These are phyloP conservation scores for Dermatemys mawii DNA, from an alignment of 2,113 vertebrate genomes.

Conservation along the genomic window DNA sequence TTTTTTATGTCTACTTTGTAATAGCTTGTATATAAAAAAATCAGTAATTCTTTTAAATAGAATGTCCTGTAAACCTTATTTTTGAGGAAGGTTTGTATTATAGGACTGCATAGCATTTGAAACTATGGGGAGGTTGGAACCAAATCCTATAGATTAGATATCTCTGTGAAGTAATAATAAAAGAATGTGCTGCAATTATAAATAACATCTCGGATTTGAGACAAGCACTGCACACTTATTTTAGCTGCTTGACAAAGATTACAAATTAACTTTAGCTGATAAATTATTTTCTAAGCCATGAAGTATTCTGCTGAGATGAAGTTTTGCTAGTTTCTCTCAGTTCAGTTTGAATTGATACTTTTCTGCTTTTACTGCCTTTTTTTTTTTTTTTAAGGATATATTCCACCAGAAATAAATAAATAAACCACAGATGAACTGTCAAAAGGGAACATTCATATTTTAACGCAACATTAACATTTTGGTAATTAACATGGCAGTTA, in stretches of 20 bases:
- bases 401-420: constrained; percentile 81
- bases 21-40: background rate
- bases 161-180: background rate
- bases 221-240: background rate
- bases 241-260: background rate
- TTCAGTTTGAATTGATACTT: constrained; percentile 42
- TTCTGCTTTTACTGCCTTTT: constrained; percentile 38
- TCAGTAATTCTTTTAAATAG: background rate
- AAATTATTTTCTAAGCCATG: background rate
- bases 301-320: constrained; percentile 25
- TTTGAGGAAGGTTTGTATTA: background rate
- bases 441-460: constrained; percentile 84
- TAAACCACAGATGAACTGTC: constrained; percentile 80
- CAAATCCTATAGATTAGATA: background rate
- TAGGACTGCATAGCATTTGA: background rate
- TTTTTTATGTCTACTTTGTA: background rate
- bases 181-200: background rate
- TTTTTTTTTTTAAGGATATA: constrained; percentile 61
- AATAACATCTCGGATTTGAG: background rate
- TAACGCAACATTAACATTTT: constrained; percentile 84
- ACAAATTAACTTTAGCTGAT: background rate
- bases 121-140: background rate
- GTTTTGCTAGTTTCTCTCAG: constrained; percentile 41
- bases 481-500: constrained; percentile 86
- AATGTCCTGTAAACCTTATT: background rate